A percentile compares a stretch with the other conserved stretches of the same genome.
Conservation (phyloP, 2,888 invertebrate genomes). For the Xylocampa areola region DNA sequence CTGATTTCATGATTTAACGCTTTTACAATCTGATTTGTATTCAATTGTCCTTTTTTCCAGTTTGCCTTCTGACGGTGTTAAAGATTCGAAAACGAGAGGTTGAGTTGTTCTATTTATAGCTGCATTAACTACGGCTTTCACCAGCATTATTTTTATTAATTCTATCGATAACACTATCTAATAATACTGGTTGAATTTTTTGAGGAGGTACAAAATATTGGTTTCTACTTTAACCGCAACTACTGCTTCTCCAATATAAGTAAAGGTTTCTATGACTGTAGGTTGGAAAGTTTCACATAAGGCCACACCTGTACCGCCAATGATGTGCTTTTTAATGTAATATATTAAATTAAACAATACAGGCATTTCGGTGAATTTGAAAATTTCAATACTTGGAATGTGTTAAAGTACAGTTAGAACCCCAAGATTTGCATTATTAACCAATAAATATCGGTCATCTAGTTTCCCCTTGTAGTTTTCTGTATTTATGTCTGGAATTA, state of each 20-base stretch:
- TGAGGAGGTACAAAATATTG: not conserved
- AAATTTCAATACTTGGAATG: constrained; percentile 7
- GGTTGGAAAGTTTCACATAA: constrained; percentile 5
- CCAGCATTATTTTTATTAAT: constrained; percentile 4
- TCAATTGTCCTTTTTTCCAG: not conserved
- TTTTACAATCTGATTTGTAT: not conserved
- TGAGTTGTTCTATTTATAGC: not conserved
- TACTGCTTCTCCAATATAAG: not conserved
- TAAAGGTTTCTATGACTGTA: constrained; percentile 2
- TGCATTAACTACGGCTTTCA: constrained; percentile 1
- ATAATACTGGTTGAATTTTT: constrained; percentile 7
- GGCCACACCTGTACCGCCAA: not conserved
- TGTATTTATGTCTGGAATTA: constrained; percentile 39
- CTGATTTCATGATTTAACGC: not conserved
- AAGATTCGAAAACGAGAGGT: constrained; percentile 2
- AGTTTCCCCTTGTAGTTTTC: constrained; percentile 11
- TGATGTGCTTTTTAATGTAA: not conserved
- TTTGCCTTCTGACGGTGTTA: not conserved
- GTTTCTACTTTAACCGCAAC: not conserved
- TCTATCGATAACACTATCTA: constrained; percentile 1
- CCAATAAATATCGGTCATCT: constrained; percentile 18
- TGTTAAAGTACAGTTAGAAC: constrained; percentile 4
- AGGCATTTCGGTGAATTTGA: constrained; percentile 10
- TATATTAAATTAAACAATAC: not conserved
- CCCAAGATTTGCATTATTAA: constrained; percentile 3